Evolutionary conservation across 2,113 vertebrate genomes (phyloP), one percentile per base, ranked within the genome.

Genomic region (Octodon degus): DNA sequence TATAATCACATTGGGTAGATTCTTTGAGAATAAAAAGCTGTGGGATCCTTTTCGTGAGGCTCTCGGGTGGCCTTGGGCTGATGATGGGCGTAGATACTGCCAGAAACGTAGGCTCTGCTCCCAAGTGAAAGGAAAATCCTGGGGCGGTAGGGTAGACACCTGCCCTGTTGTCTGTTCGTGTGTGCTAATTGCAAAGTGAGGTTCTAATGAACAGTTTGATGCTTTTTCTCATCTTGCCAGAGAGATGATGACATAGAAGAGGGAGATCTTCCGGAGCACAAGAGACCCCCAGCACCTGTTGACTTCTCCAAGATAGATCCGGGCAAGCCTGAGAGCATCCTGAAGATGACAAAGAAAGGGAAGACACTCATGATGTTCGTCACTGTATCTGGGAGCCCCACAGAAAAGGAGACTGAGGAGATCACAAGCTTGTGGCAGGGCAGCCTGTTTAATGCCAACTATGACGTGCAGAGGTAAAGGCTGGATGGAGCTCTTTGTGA

Each of bases 361-460:
- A 99, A 99, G 97, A 99, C 99, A 0, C 97, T 99, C 91, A 99
- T 99, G 99, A 99, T 99, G 97, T 99, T 99, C 68, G 99, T 99
- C 2, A 99, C 99, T 0, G 99, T 99, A 91, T 99, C 99, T 0
- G 99, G 99, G 86, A 98, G 98, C 72, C 99, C 99, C n/a, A 99
- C 98, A 43, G 43, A 43, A 99, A 99, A 99, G 94, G 99, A 99
- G 98, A 99, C 99, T 0, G 99, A 99, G 94, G 99, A 99, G 96
- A 98, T 99, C 92, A 99, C 99, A 2, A 99, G 99, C 95, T 96
- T 99, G 96, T 99, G 99, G 99, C 99, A 99, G 98, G 99, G 99
- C 80, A 99, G 99, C 90, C 99, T 99, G 34, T 99, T 99, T 98
- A 99, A 99, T 0, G 99, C 99, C 80, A 99, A 99, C 98, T 99